Evolutionary conservation across 2,113 vertebrate genomes (phyloP).

Genomic region (Neotragus pygmaeus): DNA sequence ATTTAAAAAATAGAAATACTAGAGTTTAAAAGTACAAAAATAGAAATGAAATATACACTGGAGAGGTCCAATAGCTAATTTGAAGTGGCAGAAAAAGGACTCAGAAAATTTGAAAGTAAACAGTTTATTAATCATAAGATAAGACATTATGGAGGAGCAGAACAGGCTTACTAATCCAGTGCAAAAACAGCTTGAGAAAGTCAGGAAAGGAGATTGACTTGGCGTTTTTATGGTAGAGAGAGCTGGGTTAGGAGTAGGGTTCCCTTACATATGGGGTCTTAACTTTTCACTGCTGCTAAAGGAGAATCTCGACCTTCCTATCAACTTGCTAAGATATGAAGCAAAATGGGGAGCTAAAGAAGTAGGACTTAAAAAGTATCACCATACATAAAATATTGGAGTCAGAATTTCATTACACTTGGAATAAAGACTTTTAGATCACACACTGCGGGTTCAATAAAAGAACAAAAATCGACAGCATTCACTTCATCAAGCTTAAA

Average conservation of each 20-base stretch:
- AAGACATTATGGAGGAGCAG: neutral
- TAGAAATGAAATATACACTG: neutral
- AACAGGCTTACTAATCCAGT: neutral
- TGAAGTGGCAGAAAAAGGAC: neutral
- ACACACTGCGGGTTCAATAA: neutral
- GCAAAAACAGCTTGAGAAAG: neutral
- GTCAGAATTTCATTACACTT: neutral
- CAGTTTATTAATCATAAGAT: neutral
- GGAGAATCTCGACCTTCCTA: neutral
- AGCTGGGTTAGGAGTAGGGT: neutral
- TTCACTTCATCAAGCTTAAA: neutral
- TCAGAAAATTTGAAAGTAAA: neutral
- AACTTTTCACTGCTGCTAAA: neutral
- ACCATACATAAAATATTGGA: neutral
- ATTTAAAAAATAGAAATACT: neutral
- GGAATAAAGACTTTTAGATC: neutral
- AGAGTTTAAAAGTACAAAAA: neutral
- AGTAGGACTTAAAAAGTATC: neutral
- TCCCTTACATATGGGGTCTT: neutral
- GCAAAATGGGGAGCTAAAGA: neutral
- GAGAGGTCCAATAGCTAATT: neutral
- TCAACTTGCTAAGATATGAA: neutral
- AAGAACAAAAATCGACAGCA: neutral
- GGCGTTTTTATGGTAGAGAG: neutral
- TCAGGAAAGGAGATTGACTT: neutral